Evolutionary conservation across 1,140 invertebrate genomes (phyloP).

Genomic region (Eumaeus atala): DNA sequence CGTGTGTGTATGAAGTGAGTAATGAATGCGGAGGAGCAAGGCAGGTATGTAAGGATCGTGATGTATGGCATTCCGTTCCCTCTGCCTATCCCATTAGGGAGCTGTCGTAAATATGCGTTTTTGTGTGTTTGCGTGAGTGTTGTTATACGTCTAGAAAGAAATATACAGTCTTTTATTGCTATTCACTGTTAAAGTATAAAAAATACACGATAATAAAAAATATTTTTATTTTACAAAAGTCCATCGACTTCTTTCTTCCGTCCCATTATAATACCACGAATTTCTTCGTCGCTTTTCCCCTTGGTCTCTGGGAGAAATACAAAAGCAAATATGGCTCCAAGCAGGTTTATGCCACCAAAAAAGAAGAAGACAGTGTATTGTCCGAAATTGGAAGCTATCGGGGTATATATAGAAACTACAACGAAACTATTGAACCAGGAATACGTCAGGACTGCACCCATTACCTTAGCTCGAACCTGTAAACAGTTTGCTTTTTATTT

Average conservation of each 20-base stretch:
- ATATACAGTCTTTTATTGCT: too few species aligned
- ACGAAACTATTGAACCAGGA: slow-evolving; percentile 41
- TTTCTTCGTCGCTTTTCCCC: slow-evolving; percentile 38
- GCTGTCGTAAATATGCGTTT: too few species aligned
- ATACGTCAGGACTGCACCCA: slow-evolving; percentile 35
- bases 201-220: too few species aligned
- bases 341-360: slow-evolving; percentile 32
- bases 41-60: too few species aligned
- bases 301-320: slow-evolving; percentile 39
- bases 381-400: slow-evolving; percentile 32
- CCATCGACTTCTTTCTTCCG: not conserved
- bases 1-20: too few species aligned
- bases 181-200: too few species aligned
- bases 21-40: too few species aligned
- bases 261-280: slow-evolving; percentile 13
- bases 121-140: too few species aligned
- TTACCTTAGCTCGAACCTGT: slow-evolving; percentile 49
- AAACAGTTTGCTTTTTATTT: slow-evolving; percentile 13
- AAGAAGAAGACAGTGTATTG: slow-evolving; percentile 34
- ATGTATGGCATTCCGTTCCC: too few species aligned
- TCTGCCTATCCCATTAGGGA: too few species aligned
- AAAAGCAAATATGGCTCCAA: slow-evolving; percentile 27
- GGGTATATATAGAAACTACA: slow-evolving; percentile 31
- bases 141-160: too few species aligned
- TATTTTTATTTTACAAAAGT: not conserved